phyloP scores from a whole-genome alignment of 2,888 invertebrate genomes.

The Lepidocyrtoides sp. region DNA sequence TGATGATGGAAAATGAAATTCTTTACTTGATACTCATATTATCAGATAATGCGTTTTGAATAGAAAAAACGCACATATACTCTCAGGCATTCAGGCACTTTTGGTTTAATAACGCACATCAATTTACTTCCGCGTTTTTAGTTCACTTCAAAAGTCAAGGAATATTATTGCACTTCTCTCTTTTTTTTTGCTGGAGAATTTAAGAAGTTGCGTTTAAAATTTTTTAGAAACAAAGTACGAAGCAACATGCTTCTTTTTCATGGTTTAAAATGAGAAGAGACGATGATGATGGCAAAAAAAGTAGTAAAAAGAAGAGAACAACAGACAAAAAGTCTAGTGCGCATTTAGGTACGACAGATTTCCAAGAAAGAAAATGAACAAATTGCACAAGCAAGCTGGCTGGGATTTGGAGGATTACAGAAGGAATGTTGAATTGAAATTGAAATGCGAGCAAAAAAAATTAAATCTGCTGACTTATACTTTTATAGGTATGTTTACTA shows the following conservation, averaged over 20 bases:
- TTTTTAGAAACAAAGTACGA: not conserved
- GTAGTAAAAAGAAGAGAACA: not conserved
- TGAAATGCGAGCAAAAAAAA: too few species aligned
- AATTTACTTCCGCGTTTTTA: conserved; percentile 42
- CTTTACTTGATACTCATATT: not conserved
- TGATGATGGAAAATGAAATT: not conserved
- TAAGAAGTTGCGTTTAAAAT: too few species aligned
- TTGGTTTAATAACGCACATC: not conserved
- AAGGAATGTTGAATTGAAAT: too few species aligned
- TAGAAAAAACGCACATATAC: not conserved
- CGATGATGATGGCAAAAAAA: not conserved
- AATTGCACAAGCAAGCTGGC: too few species aligned
- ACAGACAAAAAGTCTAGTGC: not conserved
- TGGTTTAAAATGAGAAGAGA: too few species aligned
- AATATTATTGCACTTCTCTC: not conserved
- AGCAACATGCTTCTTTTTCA: too few species aligned
- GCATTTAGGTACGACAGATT: not conserved
- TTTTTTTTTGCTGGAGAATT: conserved; percentile 7
- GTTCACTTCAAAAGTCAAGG: not conserved
- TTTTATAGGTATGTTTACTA: too few species aligned
- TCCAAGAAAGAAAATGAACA: too few species aligned
- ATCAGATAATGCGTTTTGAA: conserved; percentile 12
- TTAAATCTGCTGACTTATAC: too few species aligned
- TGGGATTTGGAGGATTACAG: too few species aligned
- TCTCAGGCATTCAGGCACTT: not conserved